These are phyloP conservation scores for Subanguina moxae DNA, from an alignment of 1,140 invertebrate genomes.

Conservation along the genomic window DNA sequence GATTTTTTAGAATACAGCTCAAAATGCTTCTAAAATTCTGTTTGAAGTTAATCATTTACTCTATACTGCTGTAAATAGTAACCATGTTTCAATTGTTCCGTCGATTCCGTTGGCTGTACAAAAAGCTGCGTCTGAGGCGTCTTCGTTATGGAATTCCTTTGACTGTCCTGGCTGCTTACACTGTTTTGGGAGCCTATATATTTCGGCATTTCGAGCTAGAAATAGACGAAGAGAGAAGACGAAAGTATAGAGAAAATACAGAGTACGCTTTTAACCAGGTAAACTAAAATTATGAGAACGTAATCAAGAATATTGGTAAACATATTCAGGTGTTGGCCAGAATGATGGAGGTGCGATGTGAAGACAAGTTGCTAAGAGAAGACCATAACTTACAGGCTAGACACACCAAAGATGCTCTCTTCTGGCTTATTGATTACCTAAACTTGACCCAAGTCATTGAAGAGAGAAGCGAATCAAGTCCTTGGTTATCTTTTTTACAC, in stretches of 20 bases:
- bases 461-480: constrained; percentile 21
- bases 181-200: constrained; percentile 42
- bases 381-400: constrained; percentile 32
- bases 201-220: constrained; percentile 49
- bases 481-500: background rate
- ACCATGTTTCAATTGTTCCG: constrained; percentile 34
- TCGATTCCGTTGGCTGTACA: constrained; percentile 42
- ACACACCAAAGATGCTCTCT: constrained; percentile 53
- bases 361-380: constrained; percentile 13
- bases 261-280: constrained; percentile 54
- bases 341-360: constrained; percentile 48
- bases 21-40: too few species aligned
- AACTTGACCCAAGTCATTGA: constrained; percentile 52
- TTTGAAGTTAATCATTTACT: too few species aligned
- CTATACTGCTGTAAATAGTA: background rate
- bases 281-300: background rate
- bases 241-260: constrained; percentile 37
- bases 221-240: constrained; percentile 30
- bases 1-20: too few species aligned
- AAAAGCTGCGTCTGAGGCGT: constrained; percentile 35
- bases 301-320: background rate
- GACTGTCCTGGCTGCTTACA: constrained; percentile 41
- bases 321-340: constrained; percentile 36
- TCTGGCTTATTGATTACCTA: constrained; percentile 54
- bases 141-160: constrained; percentile 44